Conservation (phyloP, 2,797 vertebrate species). For the Pangasius larnaudii region DNA sequence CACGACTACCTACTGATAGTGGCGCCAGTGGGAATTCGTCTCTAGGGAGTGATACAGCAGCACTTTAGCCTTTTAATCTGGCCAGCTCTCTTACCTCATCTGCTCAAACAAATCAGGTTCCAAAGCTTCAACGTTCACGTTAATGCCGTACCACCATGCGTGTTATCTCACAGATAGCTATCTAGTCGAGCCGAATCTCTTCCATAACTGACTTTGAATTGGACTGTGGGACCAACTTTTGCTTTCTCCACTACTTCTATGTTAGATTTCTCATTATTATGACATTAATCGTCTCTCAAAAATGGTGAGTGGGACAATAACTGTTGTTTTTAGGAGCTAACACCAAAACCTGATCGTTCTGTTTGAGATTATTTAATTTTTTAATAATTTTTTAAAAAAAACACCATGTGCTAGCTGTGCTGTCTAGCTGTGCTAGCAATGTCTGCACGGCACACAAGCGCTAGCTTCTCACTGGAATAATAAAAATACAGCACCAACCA, state of each 20-base stretch:
- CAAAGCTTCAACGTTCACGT: neutral
- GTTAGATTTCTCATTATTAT: neutral
- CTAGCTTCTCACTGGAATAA: neutral
- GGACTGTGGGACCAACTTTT: neutral
- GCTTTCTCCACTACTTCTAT: neutral
- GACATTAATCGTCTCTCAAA: neutral
- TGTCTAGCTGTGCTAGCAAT: neutral
- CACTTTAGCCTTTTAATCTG: neutral
- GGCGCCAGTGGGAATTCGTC: neutral
- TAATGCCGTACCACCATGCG: neutral
- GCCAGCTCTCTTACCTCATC: neutral
- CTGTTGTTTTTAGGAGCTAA: neutral
- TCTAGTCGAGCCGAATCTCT: neutral
- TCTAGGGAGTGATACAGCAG: neutral
- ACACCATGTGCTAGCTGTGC: neutral
- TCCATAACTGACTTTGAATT: neutral
- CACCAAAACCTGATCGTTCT: neutral
- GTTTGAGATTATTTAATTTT: neutral
- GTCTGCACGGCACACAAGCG: neutral
- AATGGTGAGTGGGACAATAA: neutral
- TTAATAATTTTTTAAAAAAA: neutral
- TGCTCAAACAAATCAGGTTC: neutral
- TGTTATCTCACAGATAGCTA: neutral
- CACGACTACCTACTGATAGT: neutral
- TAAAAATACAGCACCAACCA: neutral